A percentile compares a stretch with the other conserved stretches of the same genome.
These are phyloP conservation scores for Semaprochilodus insignis DNA, from an alignment of 2,797 vertebrate species.

Conservation along the genomic window DNA sequence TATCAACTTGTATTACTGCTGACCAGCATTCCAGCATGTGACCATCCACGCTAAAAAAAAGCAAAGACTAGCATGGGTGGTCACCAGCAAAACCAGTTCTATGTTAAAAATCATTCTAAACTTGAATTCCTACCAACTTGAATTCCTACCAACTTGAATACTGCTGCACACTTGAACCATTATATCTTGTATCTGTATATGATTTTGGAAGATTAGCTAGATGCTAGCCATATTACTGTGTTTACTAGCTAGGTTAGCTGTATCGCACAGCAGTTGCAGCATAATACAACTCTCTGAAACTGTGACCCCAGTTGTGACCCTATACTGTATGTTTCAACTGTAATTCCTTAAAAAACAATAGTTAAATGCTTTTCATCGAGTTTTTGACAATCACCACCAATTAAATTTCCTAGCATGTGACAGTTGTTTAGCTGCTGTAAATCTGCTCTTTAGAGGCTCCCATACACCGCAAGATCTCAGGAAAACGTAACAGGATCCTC, in stretches of 20 bases:
- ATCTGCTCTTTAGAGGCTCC: conserved; percentile 18
- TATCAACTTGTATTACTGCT: no score
- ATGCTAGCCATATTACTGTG: background rate
- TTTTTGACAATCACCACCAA: background rate
- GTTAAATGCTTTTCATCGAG: background rate
- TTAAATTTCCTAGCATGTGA: conserved; percentile 1
- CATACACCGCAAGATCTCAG: conserved; percentile 38
- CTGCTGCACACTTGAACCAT: no score
- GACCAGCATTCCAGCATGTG: no score
- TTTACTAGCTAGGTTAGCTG: background rate
- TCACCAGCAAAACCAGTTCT: no score
- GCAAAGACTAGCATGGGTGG: no score
- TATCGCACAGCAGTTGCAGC: background rate
- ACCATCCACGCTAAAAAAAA: no score
- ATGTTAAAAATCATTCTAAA: no score
- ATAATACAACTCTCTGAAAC: background rate
- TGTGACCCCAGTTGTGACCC: background rate
- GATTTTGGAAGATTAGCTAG: background rate
- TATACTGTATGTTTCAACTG: background rate
- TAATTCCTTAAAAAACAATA: background rate
- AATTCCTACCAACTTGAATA: no score
- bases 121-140: no score
- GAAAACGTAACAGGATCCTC: conserved; percentile 34
- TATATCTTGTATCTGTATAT: no score
- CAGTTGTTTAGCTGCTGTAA: conserved; percentile 36